These are phyloP conservation scores for Dicranocentrus wangi DNA, from an alignment of 2,888 invertebrate species.

Conservation along the genomic window DNA sequence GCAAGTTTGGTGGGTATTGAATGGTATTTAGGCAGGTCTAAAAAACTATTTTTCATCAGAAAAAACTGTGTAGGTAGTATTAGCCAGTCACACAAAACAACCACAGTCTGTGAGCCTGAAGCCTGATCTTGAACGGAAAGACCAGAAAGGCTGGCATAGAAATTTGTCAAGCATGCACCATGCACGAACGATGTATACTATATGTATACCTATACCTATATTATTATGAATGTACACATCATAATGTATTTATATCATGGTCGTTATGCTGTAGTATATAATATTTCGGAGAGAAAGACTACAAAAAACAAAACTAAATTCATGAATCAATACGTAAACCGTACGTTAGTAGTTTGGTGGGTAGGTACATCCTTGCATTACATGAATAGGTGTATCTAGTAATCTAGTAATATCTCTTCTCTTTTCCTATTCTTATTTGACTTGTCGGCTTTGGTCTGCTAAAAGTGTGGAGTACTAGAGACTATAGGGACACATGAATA, in stretches of 20 bases:
- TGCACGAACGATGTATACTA: background rate
- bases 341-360: background rate
- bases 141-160: background rate
- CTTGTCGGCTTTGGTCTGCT: background rate
- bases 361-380: no score
- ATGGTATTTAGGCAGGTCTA: no score
- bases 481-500: constrained; percentile 18
- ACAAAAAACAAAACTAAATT: constrained; percentile 28
- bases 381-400: no score
- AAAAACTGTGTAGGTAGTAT: no score
- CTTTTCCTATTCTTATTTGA: constrained; percentile 6
- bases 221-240: no score
- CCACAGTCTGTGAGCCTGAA: no score
- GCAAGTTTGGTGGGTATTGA: no score
- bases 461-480: constrained; percentile 3
- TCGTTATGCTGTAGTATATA: background rate
- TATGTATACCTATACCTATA: background rate
- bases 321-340: constrained; percentile 37
- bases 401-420: background rate
- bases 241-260: no score
- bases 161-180: background rate
- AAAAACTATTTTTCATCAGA: no score
- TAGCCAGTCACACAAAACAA: no score
- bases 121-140: no score
- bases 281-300: background rate